These are phyloP conservation scores for Seriola quinqueradiata DNA, from an alignment of 2,113 vertebrate genomes.

Conservation along the genomic window DNA sequence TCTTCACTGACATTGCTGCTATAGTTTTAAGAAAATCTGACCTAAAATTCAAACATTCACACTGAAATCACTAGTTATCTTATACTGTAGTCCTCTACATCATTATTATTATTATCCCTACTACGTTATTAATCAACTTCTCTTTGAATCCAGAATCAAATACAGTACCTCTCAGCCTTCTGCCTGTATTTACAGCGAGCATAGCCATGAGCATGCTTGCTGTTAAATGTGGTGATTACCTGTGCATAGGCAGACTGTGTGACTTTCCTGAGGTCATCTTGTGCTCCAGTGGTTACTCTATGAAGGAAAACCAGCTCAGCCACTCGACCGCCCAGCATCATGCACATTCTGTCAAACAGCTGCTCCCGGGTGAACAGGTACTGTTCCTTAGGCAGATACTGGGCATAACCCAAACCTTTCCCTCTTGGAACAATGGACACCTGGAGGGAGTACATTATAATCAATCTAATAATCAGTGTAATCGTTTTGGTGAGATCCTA, in stretches of 20 bases:
- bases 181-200: background rate
- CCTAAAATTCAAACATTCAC: too few species aligned
- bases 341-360: conserved; percentile 96
- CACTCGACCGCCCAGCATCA: conserved; percentile 95
- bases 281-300: conserved; percentile 93
- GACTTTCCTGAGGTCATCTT: conserved; percentile 95
- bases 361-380: conserved; percentile 95
- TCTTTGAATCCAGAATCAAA: background rate
- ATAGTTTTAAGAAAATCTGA: background rate
- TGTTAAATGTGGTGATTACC: conserved; percentile 73
- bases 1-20: background rate
- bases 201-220: conserved; percentile 8
- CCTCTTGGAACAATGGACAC: conserved; percentile 97
- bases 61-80: background rate
- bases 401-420: conserved; percentile 94
- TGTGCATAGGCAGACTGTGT: conserved; percentile 97
- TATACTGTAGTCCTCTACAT: background rate
- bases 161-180: background rate
- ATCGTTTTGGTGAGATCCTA: background rate
- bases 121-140: background rate
- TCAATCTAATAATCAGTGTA: background rate
- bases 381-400: conserved; percentile 95
- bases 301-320: conserved; percentile 96
- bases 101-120: background rate
- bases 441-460: conserved; percentile 71